Evolutionary conservation across 2,888 invertebrate species (phyloP), one percentile per base, ranked within the genome.

Genomic region (Cephonodes hylas): DNA sequence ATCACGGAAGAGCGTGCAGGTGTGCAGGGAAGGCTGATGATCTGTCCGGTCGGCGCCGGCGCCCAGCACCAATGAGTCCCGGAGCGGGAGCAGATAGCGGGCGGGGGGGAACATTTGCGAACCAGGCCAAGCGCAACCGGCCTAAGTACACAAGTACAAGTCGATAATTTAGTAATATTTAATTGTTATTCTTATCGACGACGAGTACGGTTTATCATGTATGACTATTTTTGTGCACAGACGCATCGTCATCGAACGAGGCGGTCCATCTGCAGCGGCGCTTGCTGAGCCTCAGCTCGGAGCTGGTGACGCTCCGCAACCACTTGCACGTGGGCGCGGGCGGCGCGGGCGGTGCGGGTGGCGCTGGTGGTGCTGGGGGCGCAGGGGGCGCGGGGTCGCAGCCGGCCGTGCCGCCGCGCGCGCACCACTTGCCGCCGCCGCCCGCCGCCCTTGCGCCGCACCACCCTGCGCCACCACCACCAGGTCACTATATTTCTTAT

Each of bases 161-260:
- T n/a, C n/a, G n/a, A n/a, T n/a, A n/a, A n/a, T n/a, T n/a, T n/a
- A n/a, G n/a, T n/a, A n/a, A n/a, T n/a, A n/a, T n/a, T n/a, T n/a
- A n/a, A n/a, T n/a, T n/a, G n/a, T n/a, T n/a, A n/a, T n/a, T n/a
- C n/a, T n/a, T n/a, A n/a, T n/a, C n/a, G n/a, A n/a, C n/a, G n/a
- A n/a, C n/a, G n/a, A n/a, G n/a, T n/a, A n/a, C n/a, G n/a, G n/a
- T n/a, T n/a, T 8, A 8, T 8, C 13, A 6, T 31, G 31, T 31
- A 31, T 38, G 13, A 13, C 13, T 18, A 10, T 63, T 62, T 63
- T 67, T 91, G 93, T 72, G 1, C 94, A 1, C 94, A 98, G 98
- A 98, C 96, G 97, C 97, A 77, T 97, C 97, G 77, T 97, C 97
- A 69, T 97, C 97, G 77, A 97, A 97, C 94, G 98, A 98, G 94